Percentiles rank a stretch among this genome's conserved stretches.
These are phyloP conservation scores for Phymanthus crucifer DNA, from an alignment of 92 coral and sea anemone species.

Conservation along the genomic window DNA sequence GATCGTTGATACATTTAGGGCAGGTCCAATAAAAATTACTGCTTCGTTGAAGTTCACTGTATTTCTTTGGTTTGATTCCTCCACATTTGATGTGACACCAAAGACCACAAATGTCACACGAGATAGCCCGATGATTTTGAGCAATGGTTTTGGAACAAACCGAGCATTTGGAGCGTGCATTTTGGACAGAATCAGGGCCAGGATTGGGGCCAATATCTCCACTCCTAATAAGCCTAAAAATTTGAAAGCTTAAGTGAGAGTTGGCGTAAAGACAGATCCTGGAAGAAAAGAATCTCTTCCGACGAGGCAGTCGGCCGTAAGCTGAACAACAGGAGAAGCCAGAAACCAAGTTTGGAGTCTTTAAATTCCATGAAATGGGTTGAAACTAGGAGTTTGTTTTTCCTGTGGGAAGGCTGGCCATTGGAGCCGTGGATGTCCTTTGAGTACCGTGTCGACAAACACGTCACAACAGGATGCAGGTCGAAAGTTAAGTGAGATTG, in stretches of 20 bases:
- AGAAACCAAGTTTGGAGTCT: too few species aligned
- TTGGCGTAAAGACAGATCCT: too few species aligned
- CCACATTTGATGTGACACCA: conserved; percentile 42
- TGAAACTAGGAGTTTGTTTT: not conserved
- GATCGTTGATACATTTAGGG: too few species aligned
- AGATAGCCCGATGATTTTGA: conserved; percentile 24
- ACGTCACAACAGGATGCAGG: not conserved
- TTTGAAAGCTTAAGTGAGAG: too few species aligned
- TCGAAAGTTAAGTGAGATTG: not conserved
- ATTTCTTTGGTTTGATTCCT: conserved; percentile 20
- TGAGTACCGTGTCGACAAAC: not conserved
- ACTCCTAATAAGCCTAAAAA: too few species aligned
- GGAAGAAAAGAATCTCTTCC: too few species aligned
- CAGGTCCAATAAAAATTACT: too few species aligned
- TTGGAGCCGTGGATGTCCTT: not conserved
- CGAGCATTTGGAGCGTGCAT: too few species aligned
- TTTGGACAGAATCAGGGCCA: conserved; percentile 25
- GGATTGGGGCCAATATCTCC: conserved; percentile 19
- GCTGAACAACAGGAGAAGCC: too few species aligned
- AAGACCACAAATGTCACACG: conserved; percentile 11
- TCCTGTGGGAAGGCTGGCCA: not conserved
- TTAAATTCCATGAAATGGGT: too few species aligned
- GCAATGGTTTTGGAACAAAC: conserved; percentile 20
- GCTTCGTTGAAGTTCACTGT: conserved; percentile 16
- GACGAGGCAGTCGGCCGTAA: too few species aligned